These are phyloP conservation scores for Dryobota labecula DNA, from an alignment of 2,888 invertebrate genomes.

Conservation along the genomic window DNA sequence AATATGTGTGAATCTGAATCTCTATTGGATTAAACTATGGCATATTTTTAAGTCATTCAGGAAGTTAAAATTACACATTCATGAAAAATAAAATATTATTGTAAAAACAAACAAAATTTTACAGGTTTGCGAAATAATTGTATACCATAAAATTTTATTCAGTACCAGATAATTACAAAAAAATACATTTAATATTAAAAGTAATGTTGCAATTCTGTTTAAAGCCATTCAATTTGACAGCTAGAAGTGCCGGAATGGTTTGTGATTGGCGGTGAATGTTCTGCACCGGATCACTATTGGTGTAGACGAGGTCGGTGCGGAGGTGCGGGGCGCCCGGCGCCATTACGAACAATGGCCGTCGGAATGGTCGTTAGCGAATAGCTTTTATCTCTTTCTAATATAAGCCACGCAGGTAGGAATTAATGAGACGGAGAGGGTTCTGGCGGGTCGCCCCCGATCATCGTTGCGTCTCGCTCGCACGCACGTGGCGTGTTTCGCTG, in stretches of 20 bases:
- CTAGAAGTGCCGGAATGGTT: slow-evolving; percentile 90
- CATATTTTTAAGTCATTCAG: slow-evolving; percentile 24
- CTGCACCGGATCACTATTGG: slow-evolving; percentile 90
- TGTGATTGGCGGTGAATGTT: slow-evolving; percentile 91
- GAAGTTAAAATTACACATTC: slow-evolving; percentile 23
- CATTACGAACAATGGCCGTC: slow-evolving; percentile 90
- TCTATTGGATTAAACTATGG: neutral
- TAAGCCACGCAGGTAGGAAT: slow-evolving; percentile 89
- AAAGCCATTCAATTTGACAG: slow-evolving; percentile 89
- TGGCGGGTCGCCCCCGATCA: slow-evolving; percentile 80
- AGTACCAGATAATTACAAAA: slow-evolving; percentile 62
- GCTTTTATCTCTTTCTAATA: slow-evolving; percentile 91
- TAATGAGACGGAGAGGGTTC: slow-evolving; percentile 90
- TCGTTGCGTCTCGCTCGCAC: slow-evolving; percentile 83
- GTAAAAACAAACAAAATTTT: slow-evolving; percentile 25
- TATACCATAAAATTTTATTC: slow-evolving; percentile 53
- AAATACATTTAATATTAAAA: slow-evolving; percentile 67
- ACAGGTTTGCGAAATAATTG: slow-evolving; percentile 51
- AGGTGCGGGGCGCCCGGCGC: slow-evolving; percentile 86
- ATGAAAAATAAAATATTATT: slow-evolving; percentile 1
- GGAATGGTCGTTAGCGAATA: slow-evolving; percentile 89
- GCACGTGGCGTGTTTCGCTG: slow-evolving; percentile 87
- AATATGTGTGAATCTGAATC: neutral
- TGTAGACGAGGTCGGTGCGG: slow-evolving; percentile 84
- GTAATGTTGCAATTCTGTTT: slow-evolving; percentile 81